These are phyloP conservation scores for Hypothenemus hampei DNA, from an alignment of 1,140 invertebrate genomes.

Conservation along the genomic window DNA sequence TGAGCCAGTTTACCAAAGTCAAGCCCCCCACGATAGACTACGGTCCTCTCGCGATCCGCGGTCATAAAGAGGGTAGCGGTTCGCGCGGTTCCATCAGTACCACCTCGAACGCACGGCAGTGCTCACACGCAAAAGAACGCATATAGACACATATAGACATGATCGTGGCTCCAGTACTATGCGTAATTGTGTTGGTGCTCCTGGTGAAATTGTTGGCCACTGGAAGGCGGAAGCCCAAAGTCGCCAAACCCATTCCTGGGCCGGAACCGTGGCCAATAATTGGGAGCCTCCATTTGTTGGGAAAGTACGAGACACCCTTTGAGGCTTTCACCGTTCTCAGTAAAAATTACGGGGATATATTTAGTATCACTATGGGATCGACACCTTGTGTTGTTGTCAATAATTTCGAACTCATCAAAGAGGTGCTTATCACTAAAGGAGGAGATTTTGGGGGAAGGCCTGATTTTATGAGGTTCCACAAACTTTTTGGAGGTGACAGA, in stretches of 20 bases:
- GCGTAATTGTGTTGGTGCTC: constrained; percentile 33
- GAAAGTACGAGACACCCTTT: constrained; percentile 62
- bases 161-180: constrained; percentile 37
- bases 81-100: constrained; percentile 36
- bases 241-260: constrained; percentile 49
- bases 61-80: constrained; percentile 45
- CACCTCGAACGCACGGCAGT: constrained; percentile 25
- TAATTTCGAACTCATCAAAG: constrained; percentile 65
- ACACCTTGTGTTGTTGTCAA: constrained; percentile 72
- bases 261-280: constrained; percentile 65
- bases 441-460: constrained; percentile 75
- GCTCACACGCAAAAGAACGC: constrained; percentile 24
- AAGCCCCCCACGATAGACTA: constrained; percentile 24
- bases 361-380: constrained; percentile 64
- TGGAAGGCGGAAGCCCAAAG: constrained; percentile 29
- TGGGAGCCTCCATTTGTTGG: constrained; percentile 66
- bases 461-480: constrained; percentile 69
- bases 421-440: constrained; percentile 76
- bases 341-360: constrained; percentile 70
- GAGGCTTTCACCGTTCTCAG: constrained; percentile 65
- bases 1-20: constrained; percentile 18
- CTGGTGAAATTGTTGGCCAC: constrained; percentile 35
- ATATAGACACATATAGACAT: constrained; percentile 34
- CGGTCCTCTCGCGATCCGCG: constrained; percentile 27
- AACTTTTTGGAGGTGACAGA: constrained; percentile 67